A percentile compares a stretch with the other conserved stretches of the same genome.
Conservation (phyloP, 1,140 invertebrate genomes). For the Drosophila ironensis region DNA sequence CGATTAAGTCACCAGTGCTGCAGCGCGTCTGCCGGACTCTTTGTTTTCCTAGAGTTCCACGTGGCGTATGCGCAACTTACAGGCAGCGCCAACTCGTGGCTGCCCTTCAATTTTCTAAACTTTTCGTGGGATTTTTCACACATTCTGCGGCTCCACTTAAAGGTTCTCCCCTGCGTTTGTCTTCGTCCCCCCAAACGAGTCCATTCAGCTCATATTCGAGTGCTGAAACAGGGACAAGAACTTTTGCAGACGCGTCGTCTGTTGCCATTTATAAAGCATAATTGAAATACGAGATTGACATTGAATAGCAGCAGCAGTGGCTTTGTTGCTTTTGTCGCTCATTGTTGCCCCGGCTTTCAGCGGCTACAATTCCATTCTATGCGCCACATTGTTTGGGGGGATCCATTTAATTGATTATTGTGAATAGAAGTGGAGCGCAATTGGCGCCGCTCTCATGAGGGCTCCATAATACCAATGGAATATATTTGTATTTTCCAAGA, state of each 20-base stretch:
- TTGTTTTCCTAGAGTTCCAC: not conserved
- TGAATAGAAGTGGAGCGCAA: slow-evolving; percentile 45
- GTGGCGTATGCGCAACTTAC: slow-evolving; percentile 38
- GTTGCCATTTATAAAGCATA: slow-evolving; percentile 77
- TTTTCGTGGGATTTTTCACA: slow-evolving; percentile 9
- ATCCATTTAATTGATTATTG: slow-evolving; percentile 73
- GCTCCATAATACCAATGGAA: not conserved
- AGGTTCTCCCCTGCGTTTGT: not conserved
- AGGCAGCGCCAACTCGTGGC: slow-evolving; percentile 18
- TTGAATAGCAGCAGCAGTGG: slow-evolving; percentile 65
- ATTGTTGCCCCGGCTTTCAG: slow-evolving; percentile 51
- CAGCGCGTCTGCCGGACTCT: not conserved
- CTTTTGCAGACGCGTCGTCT: slow-evolving; percentile 56
- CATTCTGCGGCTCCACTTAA: slow-evolving; percentile 3
- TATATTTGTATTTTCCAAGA: too few relatives aligned
- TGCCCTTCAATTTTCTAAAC: not conserved
- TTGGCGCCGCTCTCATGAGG: slow-evolving; percentile 2
- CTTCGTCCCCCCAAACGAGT: not conserved
- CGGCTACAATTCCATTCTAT: slow-evolving; percentile 43
- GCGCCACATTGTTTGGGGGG: slow-evolving; percentile 20
- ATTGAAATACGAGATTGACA: slow-evolving; percentile 80
- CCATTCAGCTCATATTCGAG: slow-evolving; percentile 13
- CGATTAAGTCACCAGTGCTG: slow-evolving; percentile 41
- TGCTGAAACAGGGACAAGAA: slow-evolving; percentile 2
- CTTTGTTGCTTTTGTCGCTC: slow-evolving; percentile 39